A percentile compares a stretch with the other conserved stretches of the same genome.
These are phyloP conservation scores for Folsomia manolachei DNA, from an alignment of 2,888 invertebrate genomes.

Conservation along the genomic window DNA sequence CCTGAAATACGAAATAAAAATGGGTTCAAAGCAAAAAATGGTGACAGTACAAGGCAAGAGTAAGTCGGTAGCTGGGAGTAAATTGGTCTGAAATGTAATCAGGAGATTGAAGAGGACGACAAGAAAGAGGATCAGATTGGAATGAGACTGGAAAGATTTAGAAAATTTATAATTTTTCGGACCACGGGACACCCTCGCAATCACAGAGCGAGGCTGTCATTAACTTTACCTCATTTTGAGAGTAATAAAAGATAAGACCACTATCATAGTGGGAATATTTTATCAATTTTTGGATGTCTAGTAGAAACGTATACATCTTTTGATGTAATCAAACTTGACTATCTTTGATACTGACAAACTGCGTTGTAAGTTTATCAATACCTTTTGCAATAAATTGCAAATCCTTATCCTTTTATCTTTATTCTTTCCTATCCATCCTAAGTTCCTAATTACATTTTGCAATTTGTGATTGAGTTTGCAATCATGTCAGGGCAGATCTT, in stretches of 20 bases:
- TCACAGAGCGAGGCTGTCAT: neutral
- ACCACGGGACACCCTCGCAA: conserved; percentile 18
- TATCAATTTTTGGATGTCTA: no score
- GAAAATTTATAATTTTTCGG: conserved; percentile 23
- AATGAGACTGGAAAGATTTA: conserved; percentile 2
- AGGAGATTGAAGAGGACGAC: neutral
- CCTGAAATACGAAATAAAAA: neutral
- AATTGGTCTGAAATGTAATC: neutral
- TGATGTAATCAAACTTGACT: no score
- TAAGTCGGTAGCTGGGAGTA: neutral
- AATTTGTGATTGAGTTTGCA: neutral
- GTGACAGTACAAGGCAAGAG: neutral
- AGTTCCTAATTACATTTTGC: neutral
- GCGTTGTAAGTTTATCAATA: neutral
- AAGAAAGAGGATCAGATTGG: neutral
- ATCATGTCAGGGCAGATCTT: neutral
- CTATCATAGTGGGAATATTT: neutral
- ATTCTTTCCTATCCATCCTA: neutral
- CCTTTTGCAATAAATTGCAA: neutral
- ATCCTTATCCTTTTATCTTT: neutral
- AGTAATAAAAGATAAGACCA: neutral
- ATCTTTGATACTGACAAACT: no score
- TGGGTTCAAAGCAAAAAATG: neutral
- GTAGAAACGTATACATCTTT: no score
- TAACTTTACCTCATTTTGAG: neutral